Percentiles rank a stretch among this genome's conserved stretches.
Conservation (phyloP, 2,113 vertebrate species). For the Muntiacus reevesi region DNA sequence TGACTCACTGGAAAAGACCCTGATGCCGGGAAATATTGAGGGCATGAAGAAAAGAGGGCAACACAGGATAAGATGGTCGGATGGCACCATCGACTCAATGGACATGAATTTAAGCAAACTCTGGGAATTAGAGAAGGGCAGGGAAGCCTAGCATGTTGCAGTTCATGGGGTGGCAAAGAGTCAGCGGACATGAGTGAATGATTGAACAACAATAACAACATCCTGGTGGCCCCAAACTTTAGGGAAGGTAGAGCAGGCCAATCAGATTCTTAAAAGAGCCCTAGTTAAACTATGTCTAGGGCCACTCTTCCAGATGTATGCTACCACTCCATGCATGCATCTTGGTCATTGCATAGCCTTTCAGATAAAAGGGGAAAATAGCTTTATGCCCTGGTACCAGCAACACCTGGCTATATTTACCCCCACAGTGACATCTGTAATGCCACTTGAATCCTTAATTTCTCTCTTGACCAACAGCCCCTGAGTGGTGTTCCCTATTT, state of each 20-base stretch:
- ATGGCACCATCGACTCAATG: not conserved
- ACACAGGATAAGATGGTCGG: not conserved
- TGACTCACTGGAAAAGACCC: not conserved
- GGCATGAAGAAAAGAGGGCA: rapidly evolving
- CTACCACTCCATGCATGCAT: not conserved
- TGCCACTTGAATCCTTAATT: not conserved
- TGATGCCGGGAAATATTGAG: not conserved
- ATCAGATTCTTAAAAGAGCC: not conserved
- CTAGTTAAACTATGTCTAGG: not conserved
- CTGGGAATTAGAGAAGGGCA: not conserved
- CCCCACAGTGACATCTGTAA: not conserved
- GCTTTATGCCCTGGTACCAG: not conserved
- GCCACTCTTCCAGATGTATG: not conserved
- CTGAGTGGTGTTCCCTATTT: not conserved
- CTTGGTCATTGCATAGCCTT: not conserved
- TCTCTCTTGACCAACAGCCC: not conserved
- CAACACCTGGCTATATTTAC: not conserved
- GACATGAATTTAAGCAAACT: not conserved
- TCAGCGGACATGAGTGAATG: not conserved
- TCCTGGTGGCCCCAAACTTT: not conserved
- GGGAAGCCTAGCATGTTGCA: not conserved
- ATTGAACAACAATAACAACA: not conserved
- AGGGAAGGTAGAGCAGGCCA: not conserved
- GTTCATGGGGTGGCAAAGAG: not conserved
- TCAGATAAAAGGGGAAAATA: not conserved